These are phyloP conservation scores for Lagopus muta DNA, from an alignment of 2,113 vertebrate species.

Conservation along the genomic window DNA sequence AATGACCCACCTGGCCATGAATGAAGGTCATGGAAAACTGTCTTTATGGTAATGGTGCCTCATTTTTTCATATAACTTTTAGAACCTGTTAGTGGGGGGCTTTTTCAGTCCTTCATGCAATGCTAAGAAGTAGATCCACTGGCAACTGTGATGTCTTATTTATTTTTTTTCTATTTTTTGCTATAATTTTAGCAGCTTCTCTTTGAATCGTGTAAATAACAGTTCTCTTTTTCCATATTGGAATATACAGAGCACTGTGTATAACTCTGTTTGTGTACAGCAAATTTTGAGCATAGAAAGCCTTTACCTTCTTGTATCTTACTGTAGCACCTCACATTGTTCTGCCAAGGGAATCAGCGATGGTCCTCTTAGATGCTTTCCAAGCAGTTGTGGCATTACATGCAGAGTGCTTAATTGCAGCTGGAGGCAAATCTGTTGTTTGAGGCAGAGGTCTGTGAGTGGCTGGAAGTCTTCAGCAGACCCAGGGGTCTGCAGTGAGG, in stretches of 20 bases:
- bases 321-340: background rate
- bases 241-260: background rate
- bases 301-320: background rate
- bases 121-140: background rate
- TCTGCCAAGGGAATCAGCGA: background rate
- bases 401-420: background rate
- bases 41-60: background rate
- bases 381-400: background rate
- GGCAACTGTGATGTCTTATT: background rate
- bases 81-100: background rate
- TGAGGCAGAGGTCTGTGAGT: background rate
- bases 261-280: background rate
- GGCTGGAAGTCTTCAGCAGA: background rate
- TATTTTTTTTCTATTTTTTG: background rate
- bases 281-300: background rate
- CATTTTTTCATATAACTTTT: background rate
- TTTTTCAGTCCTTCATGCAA: background rate
- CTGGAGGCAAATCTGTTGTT: background rate
- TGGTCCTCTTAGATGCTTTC: background rate
- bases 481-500: background rate
- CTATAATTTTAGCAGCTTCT: background rate
- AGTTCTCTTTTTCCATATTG: background rate
- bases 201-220: background rate
- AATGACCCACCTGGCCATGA: slow-evolving; percentile 11
- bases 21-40: slow-evolving; percentile 21